A percentile compares a stretch with the other conserved stretches of the same genome.
These are phyloP conservation scores for Drosophila paulistorum DNA, from an alignment of 1,140 invertebrate genomes.

Conservation along the genomic window DNA sequence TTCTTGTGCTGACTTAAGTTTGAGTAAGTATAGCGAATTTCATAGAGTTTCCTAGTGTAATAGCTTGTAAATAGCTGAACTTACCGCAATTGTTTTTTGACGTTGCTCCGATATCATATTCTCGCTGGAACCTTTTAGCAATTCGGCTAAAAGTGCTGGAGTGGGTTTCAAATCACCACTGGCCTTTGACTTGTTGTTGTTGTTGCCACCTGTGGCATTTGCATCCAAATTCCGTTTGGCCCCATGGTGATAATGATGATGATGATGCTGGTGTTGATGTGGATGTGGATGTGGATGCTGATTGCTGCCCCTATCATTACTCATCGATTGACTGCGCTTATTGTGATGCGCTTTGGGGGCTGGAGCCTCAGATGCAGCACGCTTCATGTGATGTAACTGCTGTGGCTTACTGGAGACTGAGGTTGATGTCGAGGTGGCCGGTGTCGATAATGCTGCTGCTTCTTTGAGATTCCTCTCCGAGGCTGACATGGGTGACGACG, in stretches of 20 bases:
- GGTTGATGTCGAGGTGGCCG: constrained; percentile 25
- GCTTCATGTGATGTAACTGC: constrained; percentile 67
- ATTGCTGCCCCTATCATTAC: constrained; percentile 52
- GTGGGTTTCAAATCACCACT: constrained; percentile 84
- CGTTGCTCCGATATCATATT: constrained; percentile 85
- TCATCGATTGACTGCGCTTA: constrained; percentile 71
- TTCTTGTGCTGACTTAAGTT: no score
- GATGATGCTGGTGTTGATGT: constrained; percentile 29
- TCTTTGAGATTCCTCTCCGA: constrained; percentile 62
- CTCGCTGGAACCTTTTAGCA: constrained; percentile 90
- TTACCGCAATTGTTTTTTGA: constrained; percentile 77
- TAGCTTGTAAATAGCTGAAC: constrained; percentile 21
- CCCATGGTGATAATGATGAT: constrained; percentile 51
- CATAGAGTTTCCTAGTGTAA: no score
- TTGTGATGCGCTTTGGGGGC: constrained; percentile 64
- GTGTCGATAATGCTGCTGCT: constrained; percentile 4
- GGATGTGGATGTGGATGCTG: constrained; percentile 40
- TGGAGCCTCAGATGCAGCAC: constrained; percentile 73
- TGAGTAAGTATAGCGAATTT: no score
- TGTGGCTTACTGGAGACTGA: constrained; percentile 11
- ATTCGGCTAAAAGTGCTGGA: constrained; percentile 88
- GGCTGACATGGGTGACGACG: constrained; percentile 40
- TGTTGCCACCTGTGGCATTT: constrained; percentile 15
- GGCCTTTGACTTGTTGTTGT: constrained; percentile 34
- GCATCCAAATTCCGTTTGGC: constrained; percentile 66